A percentile compares a stretch with the other conserved stretches of the same genome.
Evolutionary conservation across 2,888 invertebrate species (phyloP).

Genomic region (Caenorhabditis sp.): DNA sequence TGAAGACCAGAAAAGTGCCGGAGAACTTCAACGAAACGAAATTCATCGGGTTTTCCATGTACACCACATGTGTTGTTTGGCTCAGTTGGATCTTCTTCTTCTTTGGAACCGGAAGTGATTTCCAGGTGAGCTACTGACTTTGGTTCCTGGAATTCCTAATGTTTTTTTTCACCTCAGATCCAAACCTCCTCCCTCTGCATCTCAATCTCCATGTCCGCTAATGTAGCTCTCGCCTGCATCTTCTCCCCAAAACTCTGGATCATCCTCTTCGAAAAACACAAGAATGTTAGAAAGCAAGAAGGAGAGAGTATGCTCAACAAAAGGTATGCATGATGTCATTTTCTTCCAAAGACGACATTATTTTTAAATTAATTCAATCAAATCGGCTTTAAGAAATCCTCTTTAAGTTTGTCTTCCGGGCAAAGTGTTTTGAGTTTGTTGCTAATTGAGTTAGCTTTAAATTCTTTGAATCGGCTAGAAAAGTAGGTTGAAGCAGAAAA

Average conservation of each 20-base stretch:
- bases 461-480: too few relatives aligned
- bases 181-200: slow-evolving; percentile 88
- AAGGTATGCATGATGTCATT: slow-evolving; percentile 67
- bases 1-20: slow-evolving; percentile 90
- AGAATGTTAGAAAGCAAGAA: slow-evolving; percentile 86
- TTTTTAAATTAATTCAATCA: too few relatives aligned
- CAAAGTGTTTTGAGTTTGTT: neutral
- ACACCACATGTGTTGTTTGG: slow-evolving; percentile 90
- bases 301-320: slow-evolving; percentile 79
- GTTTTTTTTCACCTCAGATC: too few relatives aligned
- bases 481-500: neutral
- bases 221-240: slow-evolving; percentile 88
- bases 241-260: slow-evolving; percentile 89
- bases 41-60: slow-evolving; percentile 88
- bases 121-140: slow-evolving; percentile 86
- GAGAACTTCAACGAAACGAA: slow-evolving; percentile 86
- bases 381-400: neutral
- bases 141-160: slow-evolving; percentile 20
- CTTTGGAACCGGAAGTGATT: slow-evolving; percentile 89
- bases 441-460: neutral
- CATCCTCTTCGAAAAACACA: slow-evolving; percentile 88
- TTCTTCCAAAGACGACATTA: too few relatives aligned
- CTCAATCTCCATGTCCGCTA: slow-evolving; percentile 88
- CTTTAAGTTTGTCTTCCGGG: slow-evolving; percentile 9
- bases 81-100: slow-evolving; percentile 90